These are phyloP conservation scores for Petaurus breviceps DNA, from an alignment of 2,113 vertebrate species.

Conservation along the genomic window DNA sequence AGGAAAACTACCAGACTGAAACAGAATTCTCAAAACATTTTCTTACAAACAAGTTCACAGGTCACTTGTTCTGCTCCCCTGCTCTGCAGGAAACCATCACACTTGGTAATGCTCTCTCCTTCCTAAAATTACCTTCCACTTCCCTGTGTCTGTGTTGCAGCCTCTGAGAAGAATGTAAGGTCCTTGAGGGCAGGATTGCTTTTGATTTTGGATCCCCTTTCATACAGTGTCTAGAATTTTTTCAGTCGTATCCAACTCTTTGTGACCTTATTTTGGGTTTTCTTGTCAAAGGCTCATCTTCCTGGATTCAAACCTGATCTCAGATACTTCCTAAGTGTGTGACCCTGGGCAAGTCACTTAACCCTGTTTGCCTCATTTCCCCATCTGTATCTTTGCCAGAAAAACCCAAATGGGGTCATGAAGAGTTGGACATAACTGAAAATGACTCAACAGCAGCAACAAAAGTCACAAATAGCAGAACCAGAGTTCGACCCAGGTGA, in stretches of 20 bases:
- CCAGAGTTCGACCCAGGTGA: no score
- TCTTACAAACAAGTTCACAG: background rate
- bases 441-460: no score
- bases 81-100: background rate
- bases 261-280: background rate
- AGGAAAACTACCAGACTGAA: background rate
- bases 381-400: no score
- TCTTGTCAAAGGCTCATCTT: background rate
- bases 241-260: background rate
- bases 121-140: background rate
- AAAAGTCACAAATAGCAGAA: no score
- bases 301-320: background rate
- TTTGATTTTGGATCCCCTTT: background rate
- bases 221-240: no score
- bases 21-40: background rate
- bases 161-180: background rate
- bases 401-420: no score
- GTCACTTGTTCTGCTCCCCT: background rate
- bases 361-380: background rate
- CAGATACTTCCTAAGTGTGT: background rate
- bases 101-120: background rate
- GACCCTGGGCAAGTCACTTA: background rate
- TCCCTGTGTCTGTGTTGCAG: background rate
- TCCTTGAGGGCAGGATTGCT: background rate
- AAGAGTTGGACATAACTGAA: no score